Evolutionary conservation across 2,888 invertebrate species (phyloP), one percentile per base, ranked within the genome.

Genomic region (Temnothorax ravouxi): DNA sequence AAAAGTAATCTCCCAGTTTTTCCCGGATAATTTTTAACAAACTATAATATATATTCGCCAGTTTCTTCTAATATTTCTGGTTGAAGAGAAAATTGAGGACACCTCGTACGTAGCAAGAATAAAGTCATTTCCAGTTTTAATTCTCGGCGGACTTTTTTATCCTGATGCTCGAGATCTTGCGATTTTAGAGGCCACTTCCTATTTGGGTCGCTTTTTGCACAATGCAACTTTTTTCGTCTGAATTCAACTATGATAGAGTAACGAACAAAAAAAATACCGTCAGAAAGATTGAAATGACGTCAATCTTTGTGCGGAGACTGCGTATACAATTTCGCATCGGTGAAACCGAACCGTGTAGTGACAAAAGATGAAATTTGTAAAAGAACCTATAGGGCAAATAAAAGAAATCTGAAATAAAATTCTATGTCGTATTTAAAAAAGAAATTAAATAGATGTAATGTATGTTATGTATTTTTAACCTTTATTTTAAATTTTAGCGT

Each of bases 121-220:
- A 34, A 74, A 74, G 74, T 29, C 3, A 59, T 29, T 59, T 74
- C n/a, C 25, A 74, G 25, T 29, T 74, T 18, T 44, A 72, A 74
- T 74, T 56, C 72, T 56, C 56, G 3, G 8, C 1, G 15, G 41
- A 3, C 5, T n/a, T 59, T 41, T 59, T 59, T 44, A 44, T 44
- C 44, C 2, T 5, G 1, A 59, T 8, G n/a, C 15, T 2, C 5
- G 38, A 38, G 59, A 25, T 74, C n/a, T 41, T 44, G 41, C 13
- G 13, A 29, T 72, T 72, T 25, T 72, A 72, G 25, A 59, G 25
- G 18, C 18, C 25, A 56, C 2, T 72, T 72, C 41, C 41, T 41
- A 59, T 74, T n/a, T 74, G n/a, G 59, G 59, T 74, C 74, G 18
- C 59, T 74, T 74, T 74, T 74, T 74, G 25, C 18, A 34, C 34